Evolutionary conservation across 2,888 invertebrate genomes (phyloP), one percentile per base, ranked within the genome.

Genomic region (Chrysomela aeneicollis): DNA sequence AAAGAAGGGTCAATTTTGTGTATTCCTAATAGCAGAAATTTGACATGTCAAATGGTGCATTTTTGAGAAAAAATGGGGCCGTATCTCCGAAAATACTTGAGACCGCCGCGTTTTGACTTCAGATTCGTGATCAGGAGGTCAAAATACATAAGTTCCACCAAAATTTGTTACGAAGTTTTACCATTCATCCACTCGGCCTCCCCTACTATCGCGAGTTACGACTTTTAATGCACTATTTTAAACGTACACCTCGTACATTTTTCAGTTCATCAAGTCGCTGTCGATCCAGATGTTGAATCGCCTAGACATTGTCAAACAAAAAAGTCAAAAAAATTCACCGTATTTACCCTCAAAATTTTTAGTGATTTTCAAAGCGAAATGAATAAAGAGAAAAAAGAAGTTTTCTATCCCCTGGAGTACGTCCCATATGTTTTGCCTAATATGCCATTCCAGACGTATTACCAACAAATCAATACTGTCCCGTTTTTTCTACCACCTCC

Each of bases 391-490:
- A 22, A 42, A n/a, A 42, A 54, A 37, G 37, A 55, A 46, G 17
- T 26, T 26, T 22, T 57, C 9, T 57, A 57, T n/a, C 57, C 57
- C 3, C 18, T 57, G 46, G 57, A 57, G 12, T 67, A 67, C 19
- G 61, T 67, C 17, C 67, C 67, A 0, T 67, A 64, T 26, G 35
- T 57, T 37, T 46, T 64, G 49, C 67, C 67, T n/a, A 59, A 59
- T 57, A 51, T 59, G 51, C 64, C 61, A 1, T 57, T 61, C 17
- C 64, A 62, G 46, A 62, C 61, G 6, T 51, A 57, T 26, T 64
- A 42, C 22, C 64, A 64, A 49, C 59, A 61, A 2, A n/a, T 67
- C 9, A 67, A 59, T 49, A 62, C 67, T 15, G n/a, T 67, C 12
- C 67, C 67, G 22, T 64, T 67, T 35, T 58, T 61, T 17, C 42